phyloP scores from a whole-genome alignment of 2,113 vertebrate genomes.

The Cavia porcellus region DNA sequence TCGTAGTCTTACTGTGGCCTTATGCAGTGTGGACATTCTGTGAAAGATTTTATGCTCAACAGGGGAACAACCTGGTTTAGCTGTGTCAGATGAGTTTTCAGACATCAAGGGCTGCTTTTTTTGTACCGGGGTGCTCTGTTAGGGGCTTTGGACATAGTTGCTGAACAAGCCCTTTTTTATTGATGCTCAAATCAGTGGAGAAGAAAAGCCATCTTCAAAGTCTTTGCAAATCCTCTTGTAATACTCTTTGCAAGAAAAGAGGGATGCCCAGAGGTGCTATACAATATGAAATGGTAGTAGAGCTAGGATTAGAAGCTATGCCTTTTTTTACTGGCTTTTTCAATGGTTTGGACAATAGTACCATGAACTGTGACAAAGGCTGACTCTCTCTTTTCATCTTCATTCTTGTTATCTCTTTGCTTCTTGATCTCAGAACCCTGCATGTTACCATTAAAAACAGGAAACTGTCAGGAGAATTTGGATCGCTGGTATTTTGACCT shows the following conservation, averaged over 20 bases:
- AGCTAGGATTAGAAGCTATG: background rate
- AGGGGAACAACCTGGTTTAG: background rate
- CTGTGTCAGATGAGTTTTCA: background rate
- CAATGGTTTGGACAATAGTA: background rate
- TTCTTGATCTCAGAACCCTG: slow-evolving; percentile 74
- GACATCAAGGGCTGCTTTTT: background rate
- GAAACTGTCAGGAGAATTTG: rapidly evolving
- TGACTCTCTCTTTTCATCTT: background rate
- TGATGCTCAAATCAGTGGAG: background rate
- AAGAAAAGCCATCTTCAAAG: background rate
- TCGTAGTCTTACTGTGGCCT: background rate
- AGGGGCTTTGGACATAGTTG: background rate
- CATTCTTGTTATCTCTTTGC: background rate
- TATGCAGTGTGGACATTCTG: background rate
- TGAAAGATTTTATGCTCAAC: background rate
- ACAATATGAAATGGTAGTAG: background rate
- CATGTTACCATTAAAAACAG: background rate
- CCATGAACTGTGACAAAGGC: background rate
- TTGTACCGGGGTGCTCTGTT: background rate
- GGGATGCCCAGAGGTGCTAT: no score
- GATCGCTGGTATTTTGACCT: slow-evolving; percentile 63
- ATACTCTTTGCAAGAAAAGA: background rate
- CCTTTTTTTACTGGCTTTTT: background rate
- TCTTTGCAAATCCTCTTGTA: background rate
- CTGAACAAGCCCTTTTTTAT: background rate